Base-by-base conservation (phyloP, 2,888 invertebrate genomes). In the Dynastes tityus region DNA sequence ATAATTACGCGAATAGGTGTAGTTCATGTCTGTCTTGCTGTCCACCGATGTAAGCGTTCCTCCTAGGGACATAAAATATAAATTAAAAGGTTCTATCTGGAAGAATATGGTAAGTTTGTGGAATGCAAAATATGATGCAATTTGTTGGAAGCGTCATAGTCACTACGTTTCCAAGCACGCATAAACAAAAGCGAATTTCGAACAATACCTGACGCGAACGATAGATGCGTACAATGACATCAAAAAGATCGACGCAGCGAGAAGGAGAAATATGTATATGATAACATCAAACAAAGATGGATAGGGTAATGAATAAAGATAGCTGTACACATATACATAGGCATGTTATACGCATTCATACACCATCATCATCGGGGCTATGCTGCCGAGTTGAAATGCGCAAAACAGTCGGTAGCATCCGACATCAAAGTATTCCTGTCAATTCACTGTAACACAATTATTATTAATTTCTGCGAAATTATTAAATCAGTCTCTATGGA, bases 401-500 rank as follows among this genome's bases (percentile, higher is more conserved):
- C 85, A 84, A 61, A 73, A 58, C 73, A n/a, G 73, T 58, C 53
- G 73, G 40, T 40, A 73, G 73, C 61, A 73, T 73, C 40, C 86
- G 86, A 88, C 87, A 87, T 88, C 88, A 88, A 88, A 88, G 88
- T 84, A 80, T 78, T 83, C 68, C 83, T 84, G 85, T 83, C 86
- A 84, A 86, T 87, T 87, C 86, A 87, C 86, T 88, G 84, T 86
- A 86, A 87, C 87, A 87, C 87, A 88, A 87, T 88, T 88, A 87
- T 87, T 88, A 88, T 85, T 88, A 88, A 88, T 87, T 87, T 88
- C 87, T 85, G 84, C 84, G 86, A 86, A 88, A 88, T 88, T 87
- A 87, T 87, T 87, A 88, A 88, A 88, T 88, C 87, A 87, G 85
- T 84, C 84, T 83, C 84, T 84, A 83, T 84, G 83, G 85, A 85